Base-by-base conservation (phyloP, 53 echinoderm and acorn worm species). In the Actinopyga echinites region DNA sequence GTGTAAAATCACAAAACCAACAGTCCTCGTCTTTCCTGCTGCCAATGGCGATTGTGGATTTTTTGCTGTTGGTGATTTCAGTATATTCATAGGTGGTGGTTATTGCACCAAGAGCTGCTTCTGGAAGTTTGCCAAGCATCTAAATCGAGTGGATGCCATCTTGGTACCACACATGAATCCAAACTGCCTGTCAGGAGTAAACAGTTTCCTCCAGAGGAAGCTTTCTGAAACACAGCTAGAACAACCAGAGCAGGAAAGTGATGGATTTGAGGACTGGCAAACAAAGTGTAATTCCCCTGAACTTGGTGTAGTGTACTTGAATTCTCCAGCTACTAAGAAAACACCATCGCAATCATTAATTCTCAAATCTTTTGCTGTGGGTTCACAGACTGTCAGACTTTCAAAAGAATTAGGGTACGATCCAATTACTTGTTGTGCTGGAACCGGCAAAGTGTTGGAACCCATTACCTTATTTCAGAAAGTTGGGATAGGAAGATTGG, bases 101-200 rank as follows among this genome's bases (percentile, higher is more conserved):
- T 99, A 99, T 82, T 86, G 88, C 58, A 67, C 86, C 38, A 95
- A 99, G 89, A 92, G 94, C 77, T 94, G 94, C 89, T 99, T 99
- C 83, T 99, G 99, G 99, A 94, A 95, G 75, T 99, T 99, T 88
- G 99, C 99, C 58, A 99, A 99, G 84, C 99, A 99, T 56, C 77
- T 99, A 29, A 92, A 94, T 79, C 71, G 99, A 69, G 89, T 99
- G 29, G 99, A 99, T 92, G 99, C 99, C 59, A 85, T 99, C 63
- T 84, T 99, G 73, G 79, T 92, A 56, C 94, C 92, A 7, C 92
- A 92, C 81, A 89, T 95, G 89, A 87, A 87, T 37, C 99, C 99
- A 5, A 90, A 99, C 59, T 87, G 92, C 22, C 85, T 99, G 38
- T 83, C 91, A 12, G 99, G 99, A 23, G 90, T 99, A 65, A 99